A percentile compares a stretch with the other conserved stretches of the same genome.
phyloP scores from a whole-genome alignment of 2,113 vertebrate species.

The Microtus richardsoni region DNA sequence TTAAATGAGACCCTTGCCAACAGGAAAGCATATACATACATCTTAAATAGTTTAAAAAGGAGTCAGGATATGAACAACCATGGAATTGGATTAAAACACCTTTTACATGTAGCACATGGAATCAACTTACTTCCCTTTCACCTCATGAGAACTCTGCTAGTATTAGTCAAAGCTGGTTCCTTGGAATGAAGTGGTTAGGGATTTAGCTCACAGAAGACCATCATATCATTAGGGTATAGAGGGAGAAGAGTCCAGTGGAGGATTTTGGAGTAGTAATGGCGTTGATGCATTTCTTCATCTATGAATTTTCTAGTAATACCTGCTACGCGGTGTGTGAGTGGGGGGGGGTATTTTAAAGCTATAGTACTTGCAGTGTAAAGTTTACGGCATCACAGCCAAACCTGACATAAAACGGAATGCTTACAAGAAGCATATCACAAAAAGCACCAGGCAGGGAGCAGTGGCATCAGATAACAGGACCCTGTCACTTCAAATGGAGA shows the following conservation, averaged over 20 bases:
- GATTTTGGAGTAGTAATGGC: not conserved
- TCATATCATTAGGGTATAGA: not conserved
- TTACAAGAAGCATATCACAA: not conserved
- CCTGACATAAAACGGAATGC: not conserved
- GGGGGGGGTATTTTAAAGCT: not conserved
- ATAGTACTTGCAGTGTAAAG: not conserved
- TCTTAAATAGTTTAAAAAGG: constrained; percentile 34
- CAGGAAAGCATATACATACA: not conserved
- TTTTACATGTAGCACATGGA: not conserved
- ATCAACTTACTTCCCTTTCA: not conserved
- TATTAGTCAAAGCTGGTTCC: not conserved
- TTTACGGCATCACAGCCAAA: not conserved
- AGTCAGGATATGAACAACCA: not conserved
- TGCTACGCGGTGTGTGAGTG: not conserved
- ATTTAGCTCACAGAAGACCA: not conserved
- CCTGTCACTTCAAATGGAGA: not conserved
- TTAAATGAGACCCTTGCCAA: not conserved
- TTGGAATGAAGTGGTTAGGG: not conserved
- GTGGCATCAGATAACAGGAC: not conserved
- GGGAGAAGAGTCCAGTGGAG: not conserved
- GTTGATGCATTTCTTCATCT: not conserved
- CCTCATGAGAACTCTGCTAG: not conserved
- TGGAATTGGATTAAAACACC: not conserved
- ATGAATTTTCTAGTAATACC: not conserved
- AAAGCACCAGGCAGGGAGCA: not conserved